Base-by-base conservation (phyloP, 2,113 vertebrate genomes). In the Bettongia penicillata region DNA sequence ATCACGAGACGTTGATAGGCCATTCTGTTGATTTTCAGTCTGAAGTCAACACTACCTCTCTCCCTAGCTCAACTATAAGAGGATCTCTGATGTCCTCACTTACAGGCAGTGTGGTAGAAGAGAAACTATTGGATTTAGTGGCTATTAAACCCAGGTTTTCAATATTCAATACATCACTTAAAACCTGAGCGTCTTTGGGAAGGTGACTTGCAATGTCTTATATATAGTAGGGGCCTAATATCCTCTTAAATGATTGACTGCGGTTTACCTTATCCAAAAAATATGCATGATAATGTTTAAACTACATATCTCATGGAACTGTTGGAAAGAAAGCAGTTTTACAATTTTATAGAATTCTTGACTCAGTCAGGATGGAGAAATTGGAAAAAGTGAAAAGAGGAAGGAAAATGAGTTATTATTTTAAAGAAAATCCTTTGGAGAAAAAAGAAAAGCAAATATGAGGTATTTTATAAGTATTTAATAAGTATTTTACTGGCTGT, bases 1-100 rank as follows among this genome's bases (percentile, higher is more conserved):
- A n/a, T n/a, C 0, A 9, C 1, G 14, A 77, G 4, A 6, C 14
- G n/a, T 14, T 77, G 1, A 77, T 6, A 43, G 8, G 6, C 22
- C 37, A 77, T 61, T 31, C 6, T n/a, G 68, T 77, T 77, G 16
- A n/a, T 43, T 77, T 37, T 77, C 68, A 77, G 68, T 5, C 68
- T 77, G 16, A 77, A n/a, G 14, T 77, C 68, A 19, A n/a, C 68
- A 77, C 68, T 19, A 12, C 14, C 37, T 77, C 37, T 77, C 37
- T 77, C 37, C 16, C 68, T 77, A 77, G 5, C 5, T 77, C 68
- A 77, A 16, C 14, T n/a, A 19, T 4, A n/a, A 22, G 4, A 14
- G 68, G 16, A 77, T 77, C 16, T 77, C 37, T 77, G 37, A 19
- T 77, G 2, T n/a, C 5, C 19, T 22, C n/a, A 1, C 14, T 19